Evolutionary conservation across 2,113 vertebrate species (phyloP).

Genomic region (Solenodon paradoxus): DNA sequence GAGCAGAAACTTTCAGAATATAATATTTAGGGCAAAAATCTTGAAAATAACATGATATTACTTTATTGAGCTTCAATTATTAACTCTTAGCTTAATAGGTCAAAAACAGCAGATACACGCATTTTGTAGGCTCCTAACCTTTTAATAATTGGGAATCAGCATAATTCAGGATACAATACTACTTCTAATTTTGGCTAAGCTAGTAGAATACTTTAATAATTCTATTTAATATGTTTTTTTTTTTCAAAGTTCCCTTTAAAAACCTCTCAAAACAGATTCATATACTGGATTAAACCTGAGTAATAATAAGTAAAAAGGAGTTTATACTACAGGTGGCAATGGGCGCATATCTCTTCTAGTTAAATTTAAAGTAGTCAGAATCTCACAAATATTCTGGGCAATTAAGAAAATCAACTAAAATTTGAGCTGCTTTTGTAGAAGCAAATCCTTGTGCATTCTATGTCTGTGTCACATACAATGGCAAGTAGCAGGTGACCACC

Average conservation of each 20-base stretch:
- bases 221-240: not conserved
- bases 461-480: not conserved
- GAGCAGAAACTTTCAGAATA: not conserved
- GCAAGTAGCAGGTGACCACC: too few relatives aligned
- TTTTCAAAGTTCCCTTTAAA: slow-evolving; percentile 50
- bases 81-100: slow-evolving; percentile 36
- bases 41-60: slow-evolving; percentile 11
- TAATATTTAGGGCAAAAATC: not conserved
- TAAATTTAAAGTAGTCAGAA: not conserved
- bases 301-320: slow-evolving; percentile 63
- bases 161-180: not conserved
- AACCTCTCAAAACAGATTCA: slow-evolving; percentile 31
- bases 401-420: slow-evolving; percentile 1
- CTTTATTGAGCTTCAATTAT: not conserved
- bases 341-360: slow-evolving; percentile 59
- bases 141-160: slow-evolving; percentile 40
- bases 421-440: not conserved
- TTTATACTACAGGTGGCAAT: slow-evolving; percentile 55
- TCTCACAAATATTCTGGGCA: slow-evolving; percentile 20
- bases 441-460: not conserved
- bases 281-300: slow-evolving; percentile 36
- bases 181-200: slow-evolving; percentile 59
- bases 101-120: slow-evolving; percentile 8
- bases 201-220: not conserved
- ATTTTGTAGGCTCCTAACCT: not conserved